Evolutionary conservation across 2,888 invertebrate species (phyloP).

Genomic region (Troides aeacus): DNA sequence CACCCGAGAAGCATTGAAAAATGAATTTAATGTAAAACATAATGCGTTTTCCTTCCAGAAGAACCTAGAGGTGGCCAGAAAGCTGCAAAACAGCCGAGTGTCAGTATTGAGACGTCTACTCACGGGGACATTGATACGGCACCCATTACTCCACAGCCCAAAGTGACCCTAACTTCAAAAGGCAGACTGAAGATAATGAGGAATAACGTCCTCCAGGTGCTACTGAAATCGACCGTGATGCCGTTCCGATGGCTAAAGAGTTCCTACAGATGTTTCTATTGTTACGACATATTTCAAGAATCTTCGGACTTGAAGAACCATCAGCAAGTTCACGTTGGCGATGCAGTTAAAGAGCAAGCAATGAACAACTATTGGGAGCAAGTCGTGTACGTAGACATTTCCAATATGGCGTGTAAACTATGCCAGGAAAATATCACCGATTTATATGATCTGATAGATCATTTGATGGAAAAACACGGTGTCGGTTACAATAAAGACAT

Average conservation of each 20-base stretch:
- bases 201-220: constrained; percentile 61
- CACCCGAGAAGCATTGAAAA: constrained; percentile 42
- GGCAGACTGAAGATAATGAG: constrained; percentile 64
- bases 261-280: constrained; percentile 72
- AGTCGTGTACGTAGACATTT: constrained; percentile 64
- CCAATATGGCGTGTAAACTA: constrained; percentile 57
- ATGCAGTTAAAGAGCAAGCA: constrained; percentile 56
- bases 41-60: constrained; percentile 69
- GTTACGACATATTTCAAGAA: constrained; percentile 73
- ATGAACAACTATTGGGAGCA: constrained; percentile 73
- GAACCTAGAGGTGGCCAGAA: constrained; percentile 65
- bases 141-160: constrained; percentile 28
- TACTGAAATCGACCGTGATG: constrained; percentile 64
- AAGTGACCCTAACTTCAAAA: constrained; percentile 44
- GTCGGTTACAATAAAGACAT: constrained; percentile 65
- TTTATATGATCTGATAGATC: constrained; percentile 64
- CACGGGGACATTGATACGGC: constrained; percentile 29
- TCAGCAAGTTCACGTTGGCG: constrained; percentile 52
- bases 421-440: constrained; percentile 56
- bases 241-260: constrained; percentile 73
- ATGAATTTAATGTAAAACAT: constrained; percentile 34
- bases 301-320: constrained; percentile 60
- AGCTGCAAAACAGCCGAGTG: constrained; percentile 34
- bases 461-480: constrained; percentile 56
- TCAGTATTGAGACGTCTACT: constrained; percentile 20